Evolutionary conservation across 2,797 vertebrate species (phyloP).

Genomic region (Meda fulgida): DNA sequence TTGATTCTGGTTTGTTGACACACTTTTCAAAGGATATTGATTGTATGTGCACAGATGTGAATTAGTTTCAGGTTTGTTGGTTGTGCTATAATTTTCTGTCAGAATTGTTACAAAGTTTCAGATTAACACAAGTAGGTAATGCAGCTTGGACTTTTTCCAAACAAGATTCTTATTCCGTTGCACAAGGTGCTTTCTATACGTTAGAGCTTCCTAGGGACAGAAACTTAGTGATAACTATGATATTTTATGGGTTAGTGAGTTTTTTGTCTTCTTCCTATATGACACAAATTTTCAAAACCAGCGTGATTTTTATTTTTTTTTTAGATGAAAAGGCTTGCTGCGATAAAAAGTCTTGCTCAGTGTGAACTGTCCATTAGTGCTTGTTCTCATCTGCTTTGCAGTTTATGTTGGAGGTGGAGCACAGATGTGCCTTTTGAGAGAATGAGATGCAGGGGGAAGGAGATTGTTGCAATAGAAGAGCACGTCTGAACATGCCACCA

Average conservation of each 20-base stretch:
- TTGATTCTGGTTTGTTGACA: background rate
- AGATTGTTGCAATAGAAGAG: slow-evolving; percentile 58
- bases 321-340: background rate
- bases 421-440: slow-evolving; percentile 35
- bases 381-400: slow-evolving; percentile 21
- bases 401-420: slow-evolving; percentile 54
- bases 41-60: background rate
- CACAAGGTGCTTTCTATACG: background rate
- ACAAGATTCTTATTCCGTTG: background rate
- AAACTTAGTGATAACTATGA: background rate
- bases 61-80: background rate
- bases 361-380: slow-evolving; percentile 7
- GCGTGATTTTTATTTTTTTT: background rate
- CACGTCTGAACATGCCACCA: slow-evolving; percentile 74
- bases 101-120: background rate
- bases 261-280: background rate
- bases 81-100: background rate
- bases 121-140: background rate
- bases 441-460: slow-evolving; percentile 27
- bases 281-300: background rate
- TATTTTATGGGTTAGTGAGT: background rate
- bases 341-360: background rate
- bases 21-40: background rate
- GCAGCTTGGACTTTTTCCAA: background rate
- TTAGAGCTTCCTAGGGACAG: background rate